These are phyloP conservation scores for Taxidea taxus DNA, from an alignment of 2,113 vertebrate genomes.

Conservation along the genomic window DNA sequence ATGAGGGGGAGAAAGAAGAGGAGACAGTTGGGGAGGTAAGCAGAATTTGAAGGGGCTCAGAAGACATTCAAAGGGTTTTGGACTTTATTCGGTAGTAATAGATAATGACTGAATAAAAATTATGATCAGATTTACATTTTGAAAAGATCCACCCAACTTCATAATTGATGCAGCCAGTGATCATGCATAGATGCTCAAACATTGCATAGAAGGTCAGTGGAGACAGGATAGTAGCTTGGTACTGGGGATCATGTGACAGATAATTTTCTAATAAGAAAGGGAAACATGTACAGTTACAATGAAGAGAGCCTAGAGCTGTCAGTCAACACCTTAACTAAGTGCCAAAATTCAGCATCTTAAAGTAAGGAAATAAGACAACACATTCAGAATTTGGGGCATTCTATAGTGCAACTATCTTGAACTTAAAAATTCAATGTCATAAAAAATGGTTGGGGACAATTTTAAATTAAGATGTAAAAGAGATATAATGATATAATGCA, in stretches of 20 bases:
- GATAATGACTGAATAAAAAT: constrained; percentile 5
- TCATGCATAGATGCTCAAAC: not conserved
- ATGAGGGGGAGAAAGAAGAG: not conserved
- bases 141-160: not conserved
- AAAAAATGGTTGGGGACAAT: not conserved
- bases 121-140: not conserved
- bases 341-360: not conserved
- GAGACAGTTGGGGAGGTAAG: not conserved
- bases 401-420: not conserved
- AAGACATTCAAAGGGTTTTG: not conserved
- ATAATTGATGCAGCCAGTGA: not conserved
- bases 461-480: not conserved
- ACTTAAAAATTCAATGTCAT: not conserved
- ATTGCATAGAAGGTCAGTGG: not conserved
- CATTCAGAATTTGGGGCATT: not conserved
- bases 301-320: not conserved
- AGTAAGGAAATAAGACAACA: not conserved
- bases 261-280: not conserved
- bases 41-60: not conserved
- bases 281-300: not conserved
- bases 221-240: not conserved
- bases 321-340: not conserved
- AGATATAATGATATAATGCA: not conserved
- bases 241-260: not conserved
- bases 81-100: not conserved